Evolutionary conservation across 2,888 invertebrate species (phyloP), one percentile per base, ranked within the genome.

Genomic region (Eudasyphora cyanicolor): DNA sequence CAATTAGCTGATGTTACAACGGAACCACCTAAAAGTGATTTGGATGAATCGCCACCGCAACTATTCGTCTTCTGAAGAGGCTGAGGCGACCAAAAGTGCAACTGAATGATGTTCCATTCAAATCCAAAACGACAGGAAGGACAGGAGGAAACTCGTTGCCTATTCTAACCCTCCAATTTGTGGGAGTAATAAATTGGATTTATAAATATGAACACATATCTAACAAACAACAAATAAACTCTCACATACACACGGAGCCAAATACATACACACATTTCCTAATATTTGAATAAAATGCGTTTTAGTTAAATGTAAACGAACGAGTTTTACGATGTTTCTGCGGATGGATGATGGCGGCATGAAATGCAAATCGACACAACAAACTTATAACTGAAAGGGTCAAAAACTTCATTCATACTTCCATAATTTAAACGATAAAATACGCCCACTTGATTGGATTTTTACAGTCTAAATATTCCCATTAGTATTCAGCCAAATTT

Each of bases 1-100:
- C 62, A 76, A 85, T 84, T 80, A 85, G 90, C 90, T 67, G 89
- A 89, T 60, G 87, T 89, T 21, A 85, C 86, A 74, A 76, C 82
- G 17, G 74, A 84, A 0, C 85, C 87, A 0, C 89, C 89, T 42
- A 79, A 77, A 35, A 85, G 86, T 0, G 86, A 87, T 21, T 86
- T 90, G 10, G 85, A 87, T 7, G 79, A 85, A 24, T 73, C 64
- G 67, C 67, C 67, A 19, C 64, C 35, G 38, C 10, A 10, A 32
- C 64, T n/a, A n/a, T n/a, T 32, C 35, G 42, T 14, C 14, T 38
- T 64, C 64, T 67, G n/a, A 29, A 60, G 29, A 60, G 29, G 19
- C 29, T 5, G 12, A 67, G 29, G 12, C 57, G 27, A 14, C 12
- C 24, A 57, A 14, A 27, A 57, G 14, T 27, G 24, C 57, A 57